Evolutionary conservation across 2,888 invertebrate genomes (phyloP).

Genomic region (Branchipolynoe longqiensis): DNA sequence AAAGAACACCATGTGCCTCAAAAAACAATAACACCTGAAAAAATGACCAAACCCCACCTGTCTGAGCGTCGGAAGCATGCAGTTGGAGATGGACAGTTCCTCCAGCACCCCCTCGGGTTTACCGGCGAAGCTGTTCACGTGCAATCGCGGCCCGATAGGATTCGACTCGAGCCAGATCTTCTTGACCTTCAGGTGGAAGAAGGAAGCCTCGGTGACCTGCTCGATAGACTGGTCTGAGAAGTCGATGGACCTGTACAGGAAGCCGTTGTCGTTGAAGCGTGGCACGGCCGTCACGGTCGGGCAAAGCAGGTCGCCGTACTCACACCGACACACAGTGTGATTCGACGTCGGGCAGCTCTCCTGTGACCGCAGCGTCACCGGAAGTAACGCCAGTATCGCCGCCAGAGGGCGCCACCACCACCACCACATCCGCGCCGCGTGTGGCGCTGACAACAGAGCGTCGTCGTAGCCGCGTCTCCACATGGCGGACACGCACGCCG

Average conservation of each 20-base stretch:
- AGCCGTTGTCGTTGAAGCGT: slow-evolving; percentile 57
- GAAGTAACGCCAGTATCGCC: slow-evolving; percentile 10
- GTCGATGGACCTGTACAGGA: slow-evolving; percentile 62
- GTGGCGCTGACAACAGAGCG: too few species aligned
- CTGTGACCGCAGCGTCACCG: slow-evolving; percentile 36
- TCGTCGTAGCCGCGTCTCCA: too few species aligned
- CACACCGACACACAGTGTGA: slow-evolving; percentile 43
- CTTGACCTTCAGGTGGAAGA: slow-evolving; percentile 63
- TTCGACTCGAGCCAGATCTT: slow-evolving; percentile 66
- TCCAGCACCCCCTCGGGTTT: slow-evolving; percentile 61
- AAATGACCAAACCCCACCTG: too few species aligned
- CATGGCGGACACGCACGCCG: too few species aligned
- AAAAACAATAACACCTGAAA: too few species aligned
- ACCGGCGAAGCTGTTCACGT: slow-evolving; percentile 64
- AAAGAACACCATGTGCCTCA: too few species aligned
- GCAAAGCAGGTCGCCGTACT: slow-evolving; percentile 55
- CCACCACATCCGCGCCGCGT: too few species aligned
- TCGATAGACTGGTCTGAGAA: slow-evolving; percentile 62
- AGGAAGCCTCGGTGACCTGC: slow-evolving; percentile 62
- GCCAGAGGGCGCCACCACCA: too few species aligned
- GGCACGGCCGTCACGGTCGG: slow-evolving; percentile 56
- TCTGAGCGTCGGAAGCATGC: slow-evolving; percentile 61
- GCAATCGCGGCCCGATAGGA: slow-evolving; percentile 62
- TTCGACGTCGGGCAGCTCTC: slow-evolving; percentile 49
- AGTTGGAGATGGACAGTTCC: slow-evolving; percentile 65